Percentiles rank a stretch among this genome's conserved stretches.
Evolutionary conservation across 2,113 vertebrate species (phyloP).

Genomic region (Xyrauchen texanus): DNA sequence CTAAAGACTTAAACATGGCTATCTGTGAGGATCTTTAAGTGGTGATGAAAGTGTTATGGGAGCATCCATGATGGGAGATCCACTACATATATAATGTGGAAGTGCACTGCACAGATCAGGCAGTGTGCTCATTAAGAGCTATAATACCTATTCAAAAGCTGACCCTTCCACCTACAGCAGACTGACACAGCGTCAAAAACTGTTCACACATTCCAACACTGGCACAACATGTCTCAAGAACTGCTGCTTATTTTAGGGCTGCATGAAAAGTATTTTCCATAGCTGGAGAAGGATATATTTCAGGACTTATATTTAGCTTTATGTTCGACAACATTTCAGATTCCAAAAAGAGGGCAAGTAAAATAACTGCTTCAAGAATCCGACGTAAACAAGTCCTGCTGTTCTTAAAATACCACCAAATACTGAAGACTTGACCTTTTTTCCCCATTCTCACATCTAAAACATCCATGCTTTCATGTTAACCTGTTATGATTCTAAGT

Average conservation of each 20-base stretch:
- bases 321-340: conserved; percentile 50
- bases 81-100: too few species aligned
- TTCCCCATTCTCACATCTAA: background rate
- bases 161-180: background rate
- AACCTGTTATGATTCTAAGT: background rate
- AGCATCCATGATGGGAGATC: too few species aligned
- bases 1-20: background rate
- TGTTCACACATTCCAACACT: conserved; percentile 31
- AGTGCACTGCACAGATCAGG: background rate
- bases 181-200: conserved; percentile 8
- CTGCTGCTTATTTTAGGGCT: conserved; percentile 43
- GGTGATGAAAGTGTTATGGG: too few species aligned
- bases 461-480: background rate
- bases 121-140: background rate
- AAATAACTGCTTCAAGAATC: background rate
- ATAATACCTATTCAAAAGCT: background rate
- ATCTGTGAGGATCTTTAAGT: too few species aligned
- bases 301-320: conserved; percentile 70
- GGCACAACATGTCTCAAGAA: conserved; percentile 29
- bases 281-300: conserved; percentile 42
- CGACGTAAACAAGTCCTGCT: conserved; percentile 35
- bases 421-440: too few species aligned
- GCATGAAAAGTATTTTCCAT: conserved; percentile 68
- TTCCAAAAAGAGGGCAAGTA: conserved; percentile 9
- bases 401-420: background rate